Base-by-base conservation (phyloP, 2,888 invertebrate species). In the Andrena camellia region DNA sequence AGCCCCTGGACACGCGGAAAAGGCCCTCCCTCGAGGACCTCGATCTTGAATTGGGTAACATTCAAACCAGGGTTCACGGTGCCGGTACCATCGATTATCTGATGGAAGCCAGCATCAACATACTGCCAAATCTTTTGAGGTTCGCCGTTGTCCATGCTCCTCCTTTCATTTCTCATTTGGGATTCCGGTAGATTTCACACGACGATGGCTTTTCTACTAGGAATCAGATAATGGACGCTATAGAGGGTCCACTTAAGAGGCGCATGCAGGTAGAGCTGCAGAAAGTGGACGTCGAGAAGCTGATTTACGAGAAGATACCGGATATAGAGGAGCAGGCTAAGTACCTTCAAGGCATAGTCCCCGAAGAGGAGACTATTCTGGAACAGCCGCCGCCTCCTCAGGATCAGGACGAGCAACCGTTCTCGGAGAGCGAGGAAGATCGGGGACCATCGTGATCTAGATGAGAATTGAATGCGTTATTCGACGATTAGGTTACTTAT, bases 11-110 rank as follows among this genome's bases (percentile, higher is more conserved):
- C 91, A 97, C 97, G 0, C 95, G 97, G 78, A 95, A 97, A 82
- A 96, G 95, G 26, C 97, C 97, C 0, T 94, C 95, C 83, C 95
- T 98, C 59, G 96, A 96, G 88, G 96, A 97, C 86, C 94, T 98
- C 50, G 96, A 98, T 91, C 94, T 98, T 70, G 97, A 97, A 93
- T 93, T 98, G 84, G 98, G 98, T 2, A 98, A 98, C 91, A 97
- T 98, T 87, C 97, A 98, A 94, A 96, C 97, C 5, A 95, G 97
- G 29, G 97, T 97, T 89, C 96, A 97, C 88, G 98, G 98, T 0
- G 97, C 98, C 0, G 98, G 98, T n/a, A 97, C 97, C 0, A 85
- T 97, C 20, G 98, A 98, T 94, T 98, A 98, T 91, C 92, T 97
- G 0, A 95, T 98, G 81, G 98, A 98, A 94, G 96, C 97, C 78